Evolutionary conservation across 2,113 vertebrate species (phyloP).

Genomic region (Gasterosteus aculeatus): DNA sequence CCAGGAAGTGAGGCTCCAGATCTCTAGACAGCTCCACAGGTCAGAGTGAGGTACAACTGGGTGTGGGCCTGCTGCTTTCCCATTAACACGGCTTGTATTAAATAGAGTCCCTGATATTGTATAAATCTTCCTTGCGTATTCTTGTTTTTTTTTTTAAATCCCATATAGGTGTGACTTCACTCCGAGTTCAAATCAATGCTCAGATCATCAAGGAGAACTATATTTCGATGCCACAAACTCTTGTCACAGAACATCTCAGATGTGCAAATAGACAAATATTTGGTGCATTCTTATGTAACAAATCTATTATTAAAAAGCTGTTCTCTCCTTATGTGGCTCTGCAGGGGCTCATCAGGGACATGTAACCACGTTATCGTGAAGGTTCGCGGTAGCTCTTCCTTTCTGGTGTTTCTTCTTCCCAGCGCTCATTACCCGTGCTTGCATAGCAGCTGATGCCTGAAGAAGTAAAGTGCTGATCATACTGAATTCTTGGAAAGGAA

Average conservation of each 20-base stretch:
- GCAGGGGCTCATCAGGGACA: not conserved
- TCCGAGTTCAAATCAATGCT: not conserved
- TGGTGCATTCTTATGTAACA: conserved; percentile 15
- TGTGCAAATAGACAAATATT: not conserved
- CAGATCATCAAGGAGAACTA: not conserved
- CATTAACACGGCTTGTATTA: not conserved
- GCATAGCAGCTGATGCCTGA: not conserved
- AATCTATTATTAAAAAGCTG: not conserved
- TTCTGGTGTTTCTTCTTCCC: conserved; percentile 9
- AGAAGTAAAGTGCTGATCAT: conserved; percentile 45
- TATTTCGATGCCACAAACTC: not conserved
- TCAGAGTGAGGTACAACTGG: conserved; percentile 5
- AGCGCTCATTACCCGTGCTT: not conserved
- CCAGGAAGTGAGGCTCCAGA: conserved; percentile 50
- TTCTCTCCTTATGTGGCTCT: not conserved
- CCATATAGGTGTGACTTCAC: not conserved
- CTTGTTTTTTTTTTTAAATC: not conserved
- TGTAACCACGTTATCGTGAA: not conserved
- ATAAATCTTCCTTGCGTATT: not conserved
- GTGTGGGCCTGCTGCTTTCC: not conserved
- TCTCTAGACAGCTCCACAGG: conserved; percentile 30
- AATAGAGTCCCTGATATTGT: not conserved
- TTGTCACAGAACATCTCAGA: not conserved
- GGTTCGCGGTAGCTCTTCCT: not conserved
- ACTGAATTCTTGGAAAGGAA: conserved; percentile 24